Percentiles rank a stretch among this genome's conserved stretches.
Conservation (phyloP, 2,888 invertebrate species). For the Ectemnius cavifrons region DNA sequence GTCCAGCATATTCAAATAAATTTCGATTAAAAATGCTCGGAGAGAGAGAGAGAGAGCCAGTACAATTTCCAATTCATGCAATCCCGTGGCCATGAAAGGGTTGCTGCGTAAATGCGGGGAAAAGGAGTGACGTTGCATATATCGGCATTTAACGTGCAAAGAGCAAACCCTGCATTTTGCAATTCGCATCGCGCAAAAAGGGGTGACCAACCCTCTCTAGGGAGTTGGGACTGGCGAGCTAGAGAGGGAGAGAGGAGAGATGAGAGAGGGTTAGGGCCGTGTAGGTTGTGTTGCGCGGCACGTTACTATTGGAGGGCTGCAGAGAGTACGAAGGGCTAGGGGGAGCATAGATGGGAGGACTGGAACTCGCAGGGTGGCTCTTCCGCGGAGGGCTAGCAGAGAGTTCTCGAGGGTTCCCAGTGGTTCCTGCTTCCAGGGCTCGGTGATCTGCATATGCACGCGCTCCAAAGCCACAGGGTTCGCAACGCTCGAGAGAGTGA, state of each 20-base stretch:
- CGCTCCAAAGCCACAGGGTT: neutral
- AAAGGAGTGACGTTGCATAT: conserved; percentile 25
- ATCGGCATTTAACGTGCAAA: conserved; percentile 65
- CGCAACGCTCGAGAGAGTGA: neutral
- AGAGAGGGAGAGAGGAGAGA: conserved; percentile 8
- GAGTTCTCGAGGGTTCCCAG: conserved; percentile 38
- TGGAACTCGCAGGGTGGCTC: neutral
- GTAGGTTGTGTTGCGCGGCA: conserved; percentile 26
- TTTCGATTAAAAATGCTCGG: too few species aligned
- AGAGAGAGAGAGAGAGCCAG: too few species aligned
- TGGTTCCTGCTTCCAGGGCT: conserved; percentile 5
- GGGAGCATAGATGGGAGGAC: neutral
- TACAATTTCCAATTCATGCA: conserved; percentile 60
- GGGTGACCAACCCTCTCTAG: conserved; percentile 43
- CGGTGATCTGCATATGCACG: conserved; percentile 22
- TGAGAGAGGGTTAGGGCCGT: conserved; percentile 35
- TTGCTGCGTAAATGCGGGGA: conserved; percentile 15
- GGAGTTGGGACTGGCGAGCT: neutral
- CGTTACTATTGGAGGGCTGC: conserved; percentile 55
- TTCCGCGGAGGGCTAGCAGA: conserved; percentile 26
- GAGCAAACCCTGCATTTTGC: conserved; percentile 67
- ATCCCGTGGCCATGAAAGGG: conserved; percentile 51
- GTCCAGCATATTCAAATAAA: too few species aligned
- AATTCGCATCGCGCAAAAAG: conserved; percentile 55
- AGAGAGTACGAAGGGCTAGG: conserved; percentile 10